A percentile compares a stretch with the other conserved stretches of the same genome.
Evolutionary conservation across 2,888 invertebrate genomes (phyloP).

Genomic region (Nemurella pictetii): DNA sequence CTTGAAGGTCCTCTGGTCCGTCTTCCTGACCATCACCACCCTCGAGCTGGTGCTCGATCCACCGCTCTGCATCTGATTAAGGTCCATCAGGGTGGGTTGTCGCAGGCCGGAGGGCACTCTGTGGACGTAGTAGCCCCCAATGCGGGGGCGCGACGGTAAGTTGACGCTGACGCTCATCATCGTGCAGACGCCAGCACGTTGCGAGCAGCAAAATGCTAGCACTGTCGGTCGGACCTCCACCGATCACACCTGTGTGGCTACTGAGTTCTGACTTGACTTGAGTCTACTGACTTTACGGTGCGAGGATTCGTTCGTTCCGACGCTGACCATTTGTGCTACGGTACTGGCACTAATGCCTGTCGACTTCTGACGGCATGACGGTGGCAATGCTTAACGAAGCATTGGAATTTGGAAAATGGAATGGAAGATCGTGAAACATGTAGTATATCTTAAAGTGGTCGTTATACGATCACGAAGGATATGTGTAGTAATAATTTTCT

Average conservation of each 20-base stretch:
- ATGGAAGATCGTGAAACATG: neutral
- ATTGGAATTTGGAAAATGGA: neutral
- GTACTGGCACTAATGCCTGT: neutral
- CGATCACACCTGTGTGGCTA: neutral
- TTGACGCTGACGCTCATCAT: neutral
- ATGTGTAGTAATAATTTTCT: neutral
- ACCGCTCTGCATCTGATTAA: conserved; percentile 44
- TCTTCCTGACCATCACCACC: conserved; percentile 70
- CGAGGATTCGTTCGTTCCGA: neutral
- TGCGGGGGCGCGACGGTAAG: neutral
- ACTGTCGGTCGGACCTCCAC: neutral
- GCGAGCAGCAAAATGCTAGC: neutral
- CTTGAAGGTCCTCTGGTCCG: conserved; percentile 66
- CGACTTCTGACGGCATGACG: neutral
- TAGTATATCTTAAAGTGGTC: neutral
- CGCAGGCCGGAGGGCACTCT: conserved; percentile 3
- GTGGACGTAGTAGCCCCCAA: neutral
- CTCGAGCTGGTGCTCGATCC: conserved; percentile 51
- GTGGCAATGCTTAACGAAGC: neutral
- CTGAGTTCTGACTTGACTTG: neutral
- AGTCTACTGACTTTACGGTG: neutral
- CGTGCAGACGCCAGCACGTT: neutral
- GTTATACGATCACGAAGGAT: neutral
- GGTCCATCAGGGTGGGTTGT: conserved; percentile 43
- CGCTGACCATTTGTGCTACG: neutral